A percentile compares a stretch with the other conserved stretches of the same genome.
Conservation (phyloP, 2,888 invertebrate species). For the Onchidella celtica region DNA sequence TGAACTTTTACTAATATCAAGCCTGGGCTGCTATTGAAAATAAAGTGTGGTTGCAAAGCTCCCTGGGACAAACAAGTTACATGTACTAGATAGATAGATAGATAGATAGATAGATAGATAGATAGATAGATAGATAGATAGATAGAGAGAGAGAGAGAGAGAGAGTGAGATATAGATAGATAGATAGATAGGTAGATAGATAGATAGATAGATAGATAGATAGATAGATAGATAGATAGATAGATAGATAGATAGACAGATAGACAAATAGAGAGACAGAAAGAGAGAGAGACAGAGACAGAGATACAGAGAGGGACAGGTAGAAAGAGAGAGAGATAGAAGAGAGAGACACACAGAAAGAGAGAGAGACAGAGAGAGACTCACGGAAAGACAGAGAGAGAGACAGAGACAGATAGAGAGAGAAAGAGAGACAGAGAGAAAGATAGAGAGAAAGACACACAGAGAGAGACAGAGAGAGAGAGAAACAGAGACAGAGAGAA, state of each 20-base stretch:
- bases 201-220: background rate
- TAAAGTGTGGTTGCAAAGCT: too few species aligned
- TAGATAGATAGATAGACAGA: background rate
- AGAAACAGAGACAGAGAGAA: too few species aligned
- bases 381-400: too few species aligned
- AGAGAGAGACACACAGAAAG: background rate
- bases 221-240: background rate
- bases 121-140: slow-evolving; percentile 17
- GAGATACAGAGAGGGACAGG: background rate
- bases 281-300: background rate
- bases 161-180: background rate
- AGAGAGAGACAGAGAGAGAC: too few species aligned
- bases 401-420: too few species aligned
- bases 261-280: background rate
- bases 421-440: too few species aligned
- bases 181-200: background rate
- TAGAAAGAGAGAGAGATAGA: background rate
- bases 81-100: background rate
- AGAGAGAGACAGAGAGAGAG: too few species aligned
- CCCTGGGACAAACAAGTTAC: too few species aligned
- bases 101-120: slow-evolving; percentile 34
- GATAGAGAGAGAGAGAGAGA: slow-evolving; percentile 12
- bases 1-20: too few species aligned
- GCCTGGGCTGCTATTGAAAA: too few species aligned
- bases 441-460: too few species aligned